Percentiles rank a stretch among this genome's conserved stretches.
phyloP scores from a whole-genome alignment of 2,113 vertebrate species.

The Otocyon megalotis region DNA sequence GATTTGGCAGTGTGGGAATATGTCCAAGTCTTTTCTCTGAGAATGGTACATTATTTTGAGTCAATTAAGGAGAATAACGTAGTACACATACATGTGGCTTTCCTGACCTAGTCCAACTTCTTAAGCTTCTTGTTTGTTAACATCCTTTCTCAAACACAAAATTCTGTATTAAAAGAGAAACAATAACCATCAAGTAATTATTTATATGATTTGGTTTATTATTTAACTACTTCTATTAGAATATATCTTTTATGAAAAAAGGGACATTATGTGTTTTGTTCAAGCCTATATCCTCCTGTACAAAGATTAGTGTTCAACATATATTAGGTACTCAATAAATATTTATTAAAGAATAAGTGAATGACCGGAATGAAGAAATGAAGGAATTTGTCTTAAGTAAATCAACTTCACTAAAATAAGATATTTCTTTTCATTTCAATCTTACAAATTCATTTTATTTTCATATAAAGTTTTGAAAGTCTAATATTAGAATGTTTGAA shows the following conservation, averaged over 20 bases:
- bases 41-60: not conserved
- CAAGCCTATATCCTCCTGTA: not conserved
- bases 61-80: not conserved
- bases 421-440: conserved; percentile 58
- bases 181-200: not conserved
- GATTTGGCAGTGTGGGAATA: not conserved
- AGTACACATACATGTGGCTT: not conserved
- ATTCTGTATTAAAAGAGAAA: conserved; percentile 22
- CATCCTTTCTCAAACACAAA: conserved; percentile 47
- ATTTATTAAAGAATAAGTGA: conserved; percentile 41
- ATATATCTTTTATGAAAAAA: not conserved
- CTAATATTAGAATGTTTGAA: conserved; percentile 59
- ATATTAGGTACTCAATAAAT: not conserved
- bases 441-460: conserved; percentile 45
- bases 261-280: not conserved
- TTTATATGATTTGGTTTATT: conserved; percentile 11
- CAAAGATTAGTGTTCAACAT: not conserved
- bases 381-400: conserved; percentile 50
- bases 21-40: not conserved
- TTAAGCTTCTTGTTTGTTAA: conserved; percentile 40
- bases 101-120: not conserved
- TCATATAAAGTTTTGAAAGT: conserved; percentile 53
- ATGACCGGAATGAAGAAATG: not conserved
- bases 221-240: not conserved
- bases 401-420: conserved; percentile 62